These are phyloP conservation scores for Syngnathus rostellatus DNA, from an alignment of 2,797 vertebrate genomes.

Conservation along the genomic window DNA sequence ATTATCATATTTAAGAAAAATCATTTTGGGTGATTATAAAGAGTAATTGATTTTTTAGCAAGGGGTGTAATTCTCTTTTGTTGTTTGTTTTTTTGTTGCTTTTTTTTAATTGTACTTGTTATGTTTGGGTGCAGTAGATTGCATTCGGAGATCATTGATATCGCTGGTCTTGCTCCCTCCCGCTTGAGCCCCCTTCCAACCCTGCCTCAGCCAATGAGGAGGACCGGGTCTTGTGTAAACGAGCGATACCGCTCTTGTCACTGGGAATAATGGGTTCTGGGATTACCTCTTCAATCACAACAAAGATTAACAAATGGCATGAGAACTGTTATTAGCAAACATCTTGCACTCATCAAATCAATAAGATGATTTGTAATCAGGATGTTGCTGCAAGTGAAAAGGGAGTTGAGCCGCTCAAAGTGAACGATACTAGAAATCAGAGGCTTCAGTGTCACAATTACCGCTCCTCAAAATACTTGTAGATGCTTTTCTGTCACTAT, in stretches of 20 bases:
- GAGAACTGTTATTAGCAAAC: conserved; percentile 82
- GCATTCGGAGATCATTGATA: conserved; percentile 80
- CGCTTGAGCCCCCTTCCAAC: conserved; percentile 17
- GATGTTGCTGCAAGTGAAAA: conserved; percentile 58
- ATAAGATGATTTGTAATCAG: conserved; percentile 83
- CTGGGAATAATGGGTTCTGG: conserved; percentile 84
- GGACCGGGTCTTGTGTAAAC: conserved; percentile 70
- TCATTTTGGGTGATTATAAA: conserved; percentile 98
- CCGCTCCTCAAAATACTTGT: conserved; percentile 62
- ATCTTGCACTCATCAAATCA: conserved; percentile 90
- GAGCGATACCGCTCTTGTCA: conserved; percentile 77
- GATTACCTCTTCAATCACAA: conserved; percentile 95
- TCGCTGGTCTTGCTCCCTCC: conserved; percentile 44
- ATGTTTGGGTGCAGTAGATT: conserved; percentile 73
- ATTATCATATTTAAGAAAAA: conserved; percentile 99
- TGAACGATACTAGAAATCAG: conserved; percentile 75
- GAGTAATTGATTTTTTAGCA: conserved; percentile 92
- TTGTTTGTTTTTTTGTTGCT: conserved; percentile 25
- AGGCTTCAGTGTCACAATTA: conserved; percentile 74
- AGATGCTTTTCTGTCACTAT: conserved; percentile 65
- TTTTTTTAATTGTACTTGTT: conserved; percentile 80
- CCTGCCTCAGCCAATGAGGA: conserved; percentile 50
- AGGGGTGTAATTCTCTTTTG: conserved; percentile 86
- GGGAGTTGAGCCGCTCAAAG: conserved; percentile 54
- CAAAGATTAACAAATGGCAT: conserved; percentile 90